Base-by-base conservation (phyloP, 2,888 invertebrate genomes). In the Plebejus melissa region DNA sequence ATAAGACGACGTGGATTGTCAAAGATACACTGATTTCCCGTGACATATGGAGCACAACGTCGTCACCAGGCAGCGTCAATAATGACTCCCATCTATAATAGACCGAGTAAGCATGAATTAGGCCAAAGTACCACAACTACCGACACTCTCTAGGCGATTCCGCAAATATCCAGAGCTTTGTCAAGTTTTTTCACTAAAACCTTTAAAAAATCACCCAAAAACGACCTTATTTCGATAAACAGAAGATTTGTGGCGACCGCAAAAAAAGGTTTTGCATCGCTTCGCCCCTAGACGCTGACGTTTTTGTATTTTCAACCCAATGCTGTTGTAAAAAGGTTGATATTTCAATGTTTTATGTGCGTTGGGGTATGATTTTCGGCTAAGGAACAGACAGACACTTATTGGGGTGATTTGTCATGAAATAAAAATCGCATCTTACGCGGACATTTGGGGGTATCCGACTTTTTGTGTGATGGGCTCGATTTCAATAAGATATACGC, bases 371-470 rank as follows among this genome's bases (percentile, higher is more conserved):
- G 80, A 65, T 60, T 77, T 76, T 76, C 28, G 58, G 76, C 60
- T 74, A 28, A 71, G 74, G 28, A 78, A 76, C 76, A 76, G 74
- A 77, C 81, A 80, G 80, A 77, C 80, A 78, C 77, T 84, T 83
- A 88, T 88, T 79, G 84, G 79, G 81, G 79, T 84, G 78, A 90
- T 90, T 88, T 90, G 86, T 90, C 89, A 88, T 82, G 83, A 82
- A 82, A 82, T 84, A 84, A 83, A 84, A 84, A 83, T 83, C 81
- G 79, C 80, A 79, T 81, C 79, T 81, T 75, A 82, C 88, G 86
- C 87, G 83, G 83, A 83, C 84, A 82, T 82, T 82, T 79, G 79
- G 76, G 78, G 75, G 76, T 79, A 80, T 84, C 85, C 77, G 82
- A 32, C 13, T 65, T 65, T 65, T 65, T 65, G 65, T 65, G 13